These are phyloP conservation scores for Baryphthengus martii DNA, from an alignment of 2,113 vertebrate species.

Conservation along the genomic window DNA sequence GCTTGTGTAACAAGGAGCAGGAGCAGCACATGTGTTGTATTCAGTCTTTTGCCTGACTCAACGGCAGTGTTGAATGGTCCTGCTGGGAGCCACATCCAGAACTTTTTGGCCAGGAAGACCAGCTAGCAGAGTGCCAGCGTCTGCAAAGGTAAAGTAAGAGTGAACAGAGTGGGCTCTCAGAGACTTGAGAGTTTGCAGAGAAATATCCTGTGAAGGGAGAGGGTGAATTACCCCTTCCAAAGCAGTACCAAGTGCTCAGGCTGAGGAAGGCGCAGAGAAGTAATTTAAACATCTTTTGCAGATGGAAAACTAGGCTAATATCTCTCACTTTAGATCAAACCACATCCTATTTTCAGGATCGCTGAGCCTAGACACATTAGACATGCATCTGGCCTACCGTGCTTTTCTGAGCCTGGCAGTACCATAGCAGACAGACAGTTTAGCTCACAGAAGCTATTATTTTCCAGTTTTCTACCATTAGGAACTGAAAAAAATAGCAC, in stretches of 20 bases:
- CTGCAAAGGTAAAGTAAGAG: slow-evolving; percentile 21
- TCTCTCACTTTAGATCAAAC: slow-evolving; percentile 35
- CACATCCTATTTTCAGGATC: slow-evolving; percentile 57
- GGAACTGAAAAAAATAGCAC: neutral
- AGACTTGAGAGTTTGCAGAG: neutral
- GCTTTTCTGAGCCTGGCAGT: neutral
- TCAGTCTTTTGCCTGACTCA: neutral
- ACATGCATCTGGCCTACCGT: neutral
- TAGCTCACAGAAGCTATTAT: neutral
- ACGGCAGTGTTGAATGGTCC: neutral
- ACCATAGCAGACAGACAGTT: neutral
- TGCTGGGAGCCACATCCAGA: neutral
- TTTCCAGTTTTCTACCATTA: neutral
- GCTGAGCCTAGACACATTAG: neutral
- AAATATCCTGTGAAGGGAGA: neutral
- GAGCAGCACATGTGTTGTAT: slow-evolving; percentile 14
- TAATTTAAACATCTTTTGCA: slow-evolving; percentile 29
- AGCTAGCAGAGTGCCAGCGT: neutral
- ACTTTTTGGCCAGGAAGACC: neutral
- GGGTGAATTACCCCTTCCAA: neutral
- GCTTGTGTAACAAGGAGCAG: slow-evolving; percentile 8
- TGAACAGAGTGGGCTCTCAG: neutral
- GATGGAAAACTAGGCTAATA: slow-evolving; percentile 50
- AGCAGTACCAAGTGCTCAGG: neutral
- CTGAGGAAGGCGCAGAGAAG: neutral